Evolutionary conservation across 2,888 invertebrate genomes (phyloP).

Genomic region (Tethea ocularis): DNA sequence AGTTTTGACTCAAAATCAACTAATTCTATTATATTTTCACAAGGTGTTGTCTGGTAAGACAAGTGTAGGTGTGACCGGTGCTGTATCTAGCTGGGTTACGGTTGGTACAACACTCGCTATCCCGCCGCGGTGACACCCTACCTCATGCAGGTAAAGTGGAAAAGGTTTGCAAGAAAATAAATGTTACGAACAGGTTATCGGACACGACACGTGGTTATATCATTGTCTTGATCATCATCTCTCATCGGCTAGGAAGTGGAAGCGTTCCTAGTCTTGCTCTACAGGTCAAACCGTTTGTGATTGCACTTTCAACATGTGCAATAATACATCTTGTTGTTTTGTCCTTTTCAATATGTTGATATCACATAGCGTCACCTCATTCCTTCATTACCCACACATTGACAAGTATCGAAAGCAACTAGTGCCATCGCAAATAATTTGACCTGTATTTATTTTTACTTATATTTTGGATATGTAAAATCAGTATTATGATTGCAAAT

Average conservation of each 20-base stretch:
- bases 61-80: conserved; percentile 80
- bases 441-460: neutral
- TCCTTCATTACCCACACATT: conserved; percentile 16
- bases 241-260: conserved; percentile 80
- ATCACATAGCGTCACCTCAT: neutral
- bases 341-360: conserved; percentile 23
- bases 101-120: conserved; percentile 72
- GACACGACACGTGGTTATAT: conserved; percentile 65
- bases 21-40: conserved; percentile 83
- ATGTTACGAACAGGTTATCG: conserved; percentile 67
- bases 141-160: conserved; percentile 78
- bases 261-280: conserved; percentile 55
- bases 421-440: conserved; percentile 5
- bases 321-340: neutral
- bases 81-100: conserved; percentile 76
- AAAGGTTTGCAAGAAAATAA: conserved; percentile 74
- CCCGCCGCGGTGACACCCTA: conserved; percentile 66
- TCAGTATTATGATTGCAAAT: conserved; percentile 22
- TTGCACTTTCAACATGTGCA: neutral
- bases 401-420: neutral
- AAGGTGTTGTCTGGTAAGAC: conserved; percentile 84
- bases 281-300: conserved; percentile 16
- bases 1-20: conserved; percentile 79
- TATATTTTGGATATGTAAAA: conserved; percentile 3
- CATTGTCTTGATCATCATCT: conserved; percentile 74